Conservation (phyloP, 2,113 vertebrate species). For the Athene cunicularia region DNA sequence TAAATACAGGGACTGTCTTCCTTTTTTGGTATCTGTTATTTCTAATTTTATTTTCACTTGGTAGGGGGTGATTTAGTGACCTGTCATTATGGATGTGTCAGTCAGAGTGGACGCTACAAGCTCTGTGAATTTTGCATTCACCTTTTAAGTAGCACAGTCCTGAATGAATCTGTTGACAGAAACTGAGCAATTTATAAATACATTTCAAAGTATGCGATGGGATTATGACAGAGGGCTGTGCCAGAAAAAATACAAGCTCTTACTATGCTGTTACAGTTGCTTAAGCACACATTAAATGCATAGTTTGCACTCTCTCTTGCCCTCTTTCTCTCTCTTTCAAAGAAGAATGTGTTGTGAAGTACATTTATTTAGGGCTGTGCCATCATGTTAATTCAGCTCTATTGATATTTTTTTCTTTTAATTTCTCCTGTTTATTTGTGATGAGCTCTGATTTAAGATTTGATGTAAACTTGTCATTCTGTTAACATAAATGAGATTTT, state of each 20-base stretch:
- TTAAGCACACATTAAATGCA: neutral
- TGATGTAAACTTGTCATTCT: neutral
- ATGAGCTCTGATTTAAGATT: neutral
- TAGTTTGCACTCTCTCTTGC: neutral
- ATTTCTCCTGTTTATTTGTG: neutral
- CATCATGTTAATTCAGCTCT: neutral
- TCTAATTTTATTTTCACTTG: neutral
- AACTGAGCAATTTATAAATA: constrained; percentile 46
- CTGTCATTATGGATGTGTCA: neutral
- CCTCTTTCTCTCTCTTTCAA: neutral
- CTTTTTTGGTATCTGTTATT: neutral
- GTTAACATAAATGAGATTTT: neutral
- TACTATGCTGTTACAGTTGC: constrained; percentile 17
- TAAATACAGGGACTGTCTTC: neutral
- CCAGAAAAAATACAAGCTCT: constrained; percentile 53
- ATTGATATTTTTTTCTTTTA: neutral
- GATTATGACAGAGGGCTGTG: constrained; percentile 16
- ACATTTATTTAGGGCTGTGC: neutral
- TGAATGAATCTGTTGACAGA: constrained; percentile 49
- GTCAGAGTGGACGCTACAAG: neutral
- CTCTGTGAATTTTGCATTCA: neutral
- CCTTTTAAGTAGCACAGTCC: neutral
- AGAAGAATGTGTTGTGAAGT: neutral
- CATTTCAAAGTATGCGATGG: constrained; percentile 32
- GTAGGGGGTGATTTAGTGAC: neutral